phyloP scores from a whole-genome alignment of 2,888 invertebrate genomes.

The Drosophila lutescens region DNA sequence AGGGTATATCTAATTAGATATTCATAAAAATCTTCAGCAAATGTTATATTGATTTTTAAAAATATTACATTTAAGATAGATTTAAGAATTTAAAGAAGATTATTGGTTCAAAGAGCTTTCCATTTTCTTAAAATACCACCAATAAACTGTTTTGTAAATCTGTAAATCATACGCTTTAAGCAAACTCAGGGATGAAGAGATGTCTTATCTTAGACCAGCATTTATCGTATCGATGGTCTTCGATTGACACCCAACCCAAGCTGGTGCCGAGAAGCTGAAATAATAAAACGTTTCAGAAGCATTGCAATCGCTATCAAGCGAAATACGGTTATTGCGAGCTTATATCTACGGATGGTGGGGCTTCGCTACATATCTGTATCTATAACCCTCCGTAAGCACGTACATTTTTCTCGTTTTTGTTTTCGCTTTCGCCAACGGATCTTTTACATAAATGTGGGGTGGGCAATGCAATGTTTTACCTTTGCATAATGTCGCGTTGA shows the following conservation, averaged over 20 bases:
- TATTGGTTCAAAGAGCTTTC: too few relatives aligned
- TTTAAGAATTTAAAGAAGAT: too few relatives aligned
- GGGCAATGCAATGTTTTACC: conserved; percentile 75
- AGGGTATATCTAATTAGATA: too few relatives aligned
- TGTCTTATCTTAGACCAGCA: too few relatives aligned
- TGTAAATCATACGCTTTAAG: too few relatives aligned
- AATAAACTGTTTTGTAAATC: too few relatives aligned
- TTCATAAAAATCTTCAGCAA: too few relatives aligned
- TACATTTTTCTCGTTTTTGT: conserved; percentile 44
- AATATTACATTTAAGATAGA: too few relatives aligned
- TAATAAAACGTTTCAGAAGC: conserved; percentile 1
- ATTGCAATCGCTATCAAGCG: background rate
- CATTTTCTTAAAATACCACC: too few relatives aligned
- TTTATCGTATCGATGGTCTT: background rate
- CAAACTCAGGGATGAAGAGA: background rate
- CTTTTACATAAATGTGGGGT: conserved; percentile 37
- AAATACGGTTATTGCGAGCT: conserved; percentile 15
- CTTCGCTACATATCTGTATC: background rate
- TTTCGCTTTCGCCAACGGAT: conserved; percentile 26
- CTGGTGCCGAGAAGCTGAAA: background rate
- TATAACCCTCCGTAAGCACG: conserved; percentile 50
- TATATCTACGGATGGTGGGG: background rate
- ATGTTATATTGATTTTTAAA: too few relatives aligned
- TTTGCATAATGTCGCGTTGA: conserved; percentile 82
- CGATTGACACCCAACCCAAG: background rate